Evolutionary conservation across 2,797 vertebrate genomes (phyloP).

Genomic region (Nannoperca obscura): DNA sequence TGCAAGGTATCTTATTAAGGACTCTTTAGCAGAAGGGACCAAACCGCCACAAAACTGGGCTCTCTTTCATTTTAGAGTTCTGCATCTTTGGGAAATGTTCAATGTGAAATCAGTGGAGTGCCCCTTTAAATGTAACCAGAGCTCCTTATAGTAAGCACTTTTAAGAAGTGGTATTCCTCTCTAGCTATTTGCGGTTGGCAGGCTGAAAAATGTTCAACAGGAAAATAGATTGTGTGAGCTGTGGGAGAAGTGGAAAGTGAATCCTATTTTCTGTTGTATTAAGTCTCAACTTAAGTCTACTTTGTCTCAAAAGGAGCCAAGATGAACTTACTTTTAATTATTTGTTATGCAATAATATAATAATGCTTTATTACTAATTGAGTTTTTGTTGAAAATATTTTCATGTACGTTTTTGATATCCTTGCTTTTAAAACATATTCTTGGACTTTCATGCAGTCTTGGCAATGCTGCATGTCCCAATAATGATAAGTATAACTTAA

Average conservation of each 20-base stretch:
- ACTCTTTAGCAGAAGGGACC: not conserved
- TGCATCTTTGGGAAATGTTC: not conserved
- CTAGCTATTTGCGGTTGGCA: not conserved
- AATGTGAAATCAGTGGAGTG: not conserved
- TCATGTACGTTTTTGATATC: not conserved
- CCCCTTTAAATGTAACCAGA: conserved; percentile 3
- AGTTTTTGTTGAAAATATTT: not conserved
- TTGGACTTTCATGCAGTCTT: not conserved
- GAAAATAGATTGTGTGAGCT: conserved; percentile 4
- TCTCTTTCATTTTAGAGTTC: not conserved
- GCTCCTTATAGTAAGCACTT: not conserved
- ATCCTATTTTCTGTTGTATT: conserved; percentile 1
- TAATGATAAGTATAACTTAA: not conserved
- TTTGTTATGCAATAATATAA: not conserved
- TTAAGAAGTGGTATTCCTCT: not conserved
- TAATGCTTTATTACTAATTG: not conserved
- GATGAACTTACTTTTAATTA: not conserved
- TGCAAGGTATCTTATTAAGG: not conserved
- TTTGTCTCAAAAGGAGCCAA: conserved; percentile 6
- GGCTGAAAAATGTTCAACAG: conserved; percentile 1
- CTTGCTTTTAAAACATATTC: not conserved
- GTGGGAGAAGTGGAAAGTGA: conserved; percentile 10
- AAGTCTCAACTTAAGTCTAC: not conserved
- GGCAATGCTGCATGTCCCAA: not conserved
- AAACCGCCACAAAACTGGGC: not conserved